Conservation (phyloP, 2,888 invertebrate species). For the Eupithecia abbreviata region DNA sequence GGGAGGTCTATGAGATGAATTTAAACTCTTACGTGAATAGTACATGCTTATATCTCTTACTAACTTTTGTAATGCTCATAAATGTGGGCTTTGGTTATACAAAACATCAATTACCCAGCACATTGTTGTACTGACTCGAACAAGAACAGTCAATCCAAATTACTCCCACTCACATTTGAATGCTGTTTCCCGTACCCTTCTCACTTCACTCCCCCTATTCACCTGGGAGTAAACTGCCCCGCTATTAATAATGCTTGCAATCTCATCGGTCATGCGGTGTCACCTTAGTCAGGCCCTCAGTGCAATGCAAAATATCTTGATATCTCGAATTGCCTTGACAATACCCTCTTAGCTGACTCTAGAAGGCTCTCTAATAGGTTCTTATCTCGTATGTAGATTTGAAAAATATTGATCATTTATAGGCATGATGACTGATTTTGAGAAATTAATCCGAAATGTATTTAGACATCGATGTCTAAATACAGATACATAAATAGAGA, state of each 20-base stretch:
- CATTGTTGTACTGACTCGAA: background rate
- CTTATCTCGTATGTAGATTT: background rate
- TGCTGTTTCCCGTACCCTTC: background rate
- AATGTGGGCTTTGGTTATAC: background rate
- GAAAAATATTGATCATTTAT: background rate
- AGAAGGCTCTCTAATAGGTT: background rate
- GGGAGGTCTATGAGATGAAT: conserved; percentile 7
- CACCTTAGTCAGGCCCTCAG: conserved; percentile 25
- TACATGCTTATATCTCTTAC: background rate
- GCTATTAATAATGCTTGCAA: conserved; percentile 37
- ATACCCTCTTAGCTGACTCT: background rate
- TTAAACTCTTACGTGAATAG: background rate
- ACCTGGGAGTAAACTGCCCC: conserved; percentile 25
- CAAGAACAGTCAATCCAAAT: conserved; percentile 8
- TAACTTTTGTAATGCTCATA: background rate
- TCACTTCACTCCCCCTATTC: conserved; percentile 10
- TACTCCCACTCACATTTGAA: conserved; percentile 18
- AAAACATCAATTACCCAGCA: background rate
- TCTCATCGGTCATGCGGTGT: conserved; percentile 41
- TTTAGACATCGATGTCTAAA: too few relatives aligned
- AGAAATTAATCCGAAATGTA: too few relatives aligned
- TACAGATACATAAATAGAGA: too few relatives aligned
- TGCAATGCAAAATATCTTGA: conserved; percentile 14
- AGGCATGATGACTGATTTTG: too few relatives aligned
- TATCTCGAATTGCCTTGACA: conserved; percentile 14